Percentiles rank a stretch among this genome's conserved stretches.
phyloP scores from a whole-genome alignment of 2,797 vertebrate genomes.

The Pseudopleuronectes americanus region DNA sequence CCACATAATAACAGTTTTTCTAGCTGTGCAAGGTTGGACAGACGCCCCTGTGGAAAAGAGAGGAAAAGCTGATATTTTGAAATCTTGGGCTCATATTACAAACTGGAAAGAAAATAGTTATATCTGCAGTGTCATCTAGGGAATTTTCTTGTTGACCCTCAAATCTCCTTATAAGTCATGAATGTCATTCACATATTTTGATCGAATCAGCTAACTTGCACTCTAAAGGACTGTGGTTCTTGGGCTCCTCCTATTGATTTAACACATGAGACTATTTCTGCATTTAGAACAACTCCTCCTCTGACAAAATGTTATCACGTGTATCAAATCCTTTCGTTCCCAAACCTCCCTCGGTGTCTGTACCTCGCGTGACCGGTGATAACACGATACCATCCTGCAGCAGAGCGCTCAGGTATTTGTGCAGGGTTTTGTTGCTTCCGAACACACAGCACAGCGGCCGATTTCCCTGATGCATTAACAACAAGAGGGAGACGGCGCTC shows the following conservation, averaged over 20 bases:
- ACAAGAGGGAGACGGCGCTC: background rate
- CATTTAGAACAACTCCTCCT: conserved; percentile 57
- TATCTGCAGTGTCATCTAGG: background rate
- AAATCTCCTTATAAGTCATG: conserved; percentile 14
- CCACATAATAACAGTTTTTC: conserved; percentile 51
- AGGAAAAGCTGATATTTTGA: conserved; percentile 12
- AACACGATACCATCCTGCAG: conserved; percentile 33
- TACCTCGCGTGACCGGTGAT: conserved; percentile 50
- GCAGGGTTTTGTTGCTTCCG: conserved; percentile 2
- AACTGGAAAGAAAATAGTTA: conserved; percentile 7
- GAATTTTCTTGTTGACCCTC: conserved; percentile 18
- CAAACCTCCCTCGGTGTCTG: conserved; percentile 27
- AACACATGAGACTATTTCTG: conserved; percentile 50
- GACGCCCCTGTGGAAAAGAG: conserved; percentile 23
- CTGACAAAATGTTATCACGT: conserved; percentile 40
- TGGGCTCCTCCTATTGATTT: conserved; percentile 26
- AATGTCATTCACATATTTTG: conserved; percentile 44
- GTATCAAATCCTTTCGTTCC: conserved; percentile 25
- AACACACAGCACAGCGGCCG: conserved; percentile 22
- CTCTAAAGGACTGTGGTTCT: conserved; percentile 7
- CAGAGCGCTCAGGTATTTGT: conserved; percentile 34
- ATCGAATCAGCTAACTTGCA: conserved; percentile 18
- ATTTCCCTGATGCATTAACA: conserved; percentile 31
- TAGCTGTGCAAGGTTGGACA: conserved; percentile 40
- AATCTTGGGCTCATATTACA: conserved; percentile 2